A percentile compares a stretch with the other conserved stretches of the same genome.
phyloP scores from a whole-genome alignment of 2,888 invertebrate species.

The Crocallis elinguaria region DNA sequence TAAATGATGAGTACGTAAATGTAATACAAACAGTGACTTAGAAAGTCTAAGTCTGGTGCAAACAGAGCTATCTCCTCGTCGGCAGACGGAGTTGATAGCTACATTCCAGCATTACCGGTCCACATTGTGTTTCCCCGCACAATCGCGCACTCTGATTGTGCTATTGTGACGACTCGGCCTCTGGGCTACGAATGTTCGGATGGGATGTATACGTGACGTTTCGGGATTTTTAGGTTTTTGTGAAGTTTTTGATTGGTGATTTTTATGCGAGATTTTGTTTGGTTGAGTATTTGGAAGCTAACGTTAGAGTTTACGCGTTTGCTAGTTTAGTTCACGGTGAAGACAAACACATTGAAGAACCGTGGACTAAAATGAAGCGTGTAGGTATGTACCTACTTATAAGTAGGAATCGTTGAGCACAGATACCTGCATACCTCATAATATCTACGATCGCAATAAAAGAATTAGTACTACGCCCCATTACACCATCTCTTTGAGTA shows the following conservation, averaged over 20 bases:
- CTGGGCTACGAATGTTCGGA: conserved; percentile 10
- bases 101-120: conserved; percentile 35
- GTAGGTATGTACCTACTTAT: not conserved
- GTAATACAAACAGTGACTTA: too few relatives aligned
- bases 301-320: too few relatives aligned
- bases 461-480: too few relatives aligned
- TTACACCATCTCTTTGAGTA: too few relatives aligned
- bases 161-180: conserved; percentile 30
- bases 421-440: not conserved
- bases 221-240: not conserved
- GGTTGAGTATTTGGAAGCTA: too few relatives aligned
- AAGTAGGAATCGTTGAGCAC: not conserved
- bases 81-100: conserved; percentile 32
- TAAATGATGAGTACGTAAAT: too few relatives aligned
- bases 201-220: conserved; percentile 18
- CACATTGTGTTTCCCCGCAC: conserved; percentile 31
- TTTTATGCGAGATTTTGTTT: not conserved
- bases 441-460: not conserved
- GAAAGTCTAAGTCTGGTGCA: too few relatives aligned
- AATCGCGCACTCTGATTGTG: conserved; percentile 36
- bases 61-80: conserved; percentile 18
- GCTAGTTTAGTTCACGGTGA: too few relatives aligned
- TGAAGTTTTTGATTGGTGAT: not conserved
- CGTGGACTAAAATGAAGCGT: not conserved
- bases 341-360: too few relatives aligned